Evolutionary conservation across 2,888 invertebrate genomes (phyloP).

Genomic region (Oscheius onirici): DNA sequence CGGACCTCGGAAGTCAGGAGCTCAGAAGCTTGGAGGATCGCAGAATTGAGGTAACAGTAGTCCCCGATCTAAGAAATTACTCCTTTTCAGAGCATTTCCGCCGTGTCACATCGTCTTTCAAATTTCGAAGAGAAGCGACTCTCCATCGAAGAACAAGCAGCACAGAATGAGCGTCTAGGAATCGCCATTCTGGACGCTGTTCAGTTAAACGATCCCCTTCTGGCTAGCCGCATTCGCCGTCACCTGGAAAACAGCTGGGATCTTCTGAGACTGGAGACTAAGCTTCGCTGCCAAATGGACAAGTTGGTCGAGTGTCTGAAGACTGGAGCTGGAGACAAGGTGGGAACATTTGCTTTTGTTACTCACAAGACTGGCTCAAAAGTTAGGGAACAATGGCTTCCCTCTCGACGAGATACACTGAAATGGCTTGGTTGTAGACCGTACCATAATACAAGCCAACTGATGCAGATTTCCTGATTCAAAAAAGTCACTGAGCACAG

Average conservation of each 20-base stretch:
- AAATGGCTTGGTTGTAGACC: too few relatives aligned
- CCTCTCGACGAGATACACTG: too few relatives aligned
- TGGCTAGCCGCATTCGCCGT: conserved; percentile 41
- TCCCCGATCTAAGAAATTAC: background rate
- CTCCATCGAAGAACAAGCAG: conserved; percentile 42
- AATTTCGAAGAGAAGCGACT: conserved; percentile 47
- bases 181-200: conserved; percentile 37
- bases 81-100: conserved; percentile 37
- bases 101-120: conserved; percentile 38
- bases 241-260: conserved; percentile 51
- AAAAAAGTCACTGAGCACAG: too few relatives aligned
- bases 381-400: background rate
- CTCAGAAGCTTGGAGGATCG: conserved; percentile 38
- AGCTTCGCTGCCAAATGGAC: conserved; percentile 47
- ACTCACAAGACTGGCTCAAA: background rate
- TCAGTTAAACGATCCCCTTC: conserved; percentile 38
- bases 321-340: conserved; percentile 47
- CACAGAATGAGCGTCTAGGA: conserved; percentile 48
- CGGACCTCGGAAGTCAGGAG: conserved; percentile 49
- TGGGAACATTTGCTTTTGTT: background rate
- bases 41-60: conserved; percentile 38
- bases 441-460: too few relatives aligned
- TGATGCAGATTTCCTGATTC: too few relatives aligned
- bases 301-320: conserved; percentile 48
- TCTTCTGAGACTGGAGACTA: conserved; percentile 51